These are phyloP conservation scores for Cairina moschata DNA, from an alignment of 2,113 vertebrate species.

Conservation along the genomic window DNA sequence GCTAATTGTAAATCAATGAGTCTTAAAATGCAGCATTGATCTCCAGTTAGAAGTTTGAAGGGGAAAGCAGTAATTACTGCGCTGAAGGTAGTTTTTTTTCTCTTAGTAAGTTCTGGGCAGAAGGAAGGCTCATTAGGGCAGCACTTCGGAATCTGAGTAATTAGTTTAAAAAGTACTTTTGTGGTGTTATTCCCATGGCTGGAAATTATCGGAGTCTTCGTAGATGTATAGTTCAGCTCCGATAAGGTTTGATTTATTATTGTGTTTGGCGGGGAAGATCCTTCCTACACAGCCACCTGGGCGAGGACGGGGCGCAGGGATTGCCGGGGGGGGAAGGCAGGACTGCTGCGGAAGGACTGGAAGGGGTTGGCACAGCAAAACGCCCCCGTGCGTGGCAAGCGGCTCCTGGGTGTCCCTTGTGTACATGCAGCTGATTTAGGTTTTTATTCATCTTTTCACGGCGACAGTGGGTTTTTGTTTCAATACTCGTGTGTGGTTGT, in stretches of 20 bases:
- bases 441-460: background rate
- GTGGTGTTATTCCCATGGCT: constrained; percentile 81
- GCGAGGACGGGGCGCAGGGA: background rate
- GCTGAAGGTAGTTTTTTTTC: constrained; percentile 81
- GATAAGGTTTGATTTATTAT: constrained; percentile 75
- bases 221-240: constrained; percentile 72
- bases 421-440: fast-evolving
- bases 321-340: background rate
- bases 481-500: background rate
- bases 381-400: background rate
- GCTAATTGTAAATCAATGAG: constrained; percentile 95
- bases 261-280: constrained; percentile 40
- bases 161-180: constrained; percentile 86
- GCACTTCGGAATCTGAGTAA: constrained; percentile 81
- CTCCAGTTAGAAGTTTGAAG: constrained; percentile 89
- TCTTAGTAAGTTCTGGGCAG: constrained; percentile 81
- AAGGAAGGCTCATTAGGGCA: constrained; percentile 81
- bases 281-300: constrained; percentile 18
- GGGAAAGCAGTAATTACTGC: constrained; percentile 85
- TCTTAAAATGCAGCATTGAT: constrained; percentile 94
- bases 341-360: background rate
- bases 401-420: fast-evolving
- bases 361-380: background rate
- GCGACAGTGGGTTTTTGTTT: background rate
- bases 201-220: constrained; percentile 76